Evolutionary conservation across 2,797 vertebrate species (phyloP).

Genomic region (Gymnoscopelus braueri): DNA sequence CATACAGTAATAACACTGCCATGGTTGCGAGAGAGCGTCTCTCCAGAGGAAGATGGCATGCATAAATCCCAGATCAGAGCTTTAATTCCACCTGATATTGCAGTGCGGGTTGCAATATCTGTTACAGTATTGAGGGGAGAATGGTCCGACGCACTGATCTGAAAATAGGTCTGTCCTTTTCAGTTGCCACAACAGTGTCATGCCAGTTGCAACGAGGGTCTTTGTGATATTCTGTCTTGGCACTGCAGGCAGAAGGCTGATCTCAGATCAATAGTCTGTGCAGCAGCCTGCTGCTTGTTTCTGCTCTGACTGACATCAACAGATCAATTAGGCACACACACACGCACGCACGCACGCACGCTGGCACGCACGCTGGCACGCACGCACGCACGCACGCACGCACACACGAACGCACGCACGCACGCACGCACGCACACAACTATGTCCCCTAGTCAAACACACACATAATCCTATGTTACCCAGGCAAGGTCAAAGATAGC

Average conservation of each 20-base stretch:
- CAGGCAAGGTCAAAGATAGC: slow-evolving; percentile 56
- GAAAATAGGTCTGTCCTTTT: slow-evolving; percentile 17
- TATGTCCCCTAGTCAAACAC: slow-evolving; percentile 21
- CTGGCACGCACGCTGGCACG: slow-evolving; percentile 28
- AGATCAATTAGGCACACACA: slow-evolving; percentile 70
- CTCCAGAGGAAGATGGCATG: too few relatives aligned
- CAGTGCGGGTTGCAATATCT: too few relatives aligned
- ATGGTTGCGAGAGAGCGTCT: too few relatives aligned
- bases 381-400: slow-evolving; percentile 13
- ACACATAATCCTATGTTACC: slow-evolving; percentile 13
- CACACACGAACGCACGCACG: slow-evolving; percentile 15
- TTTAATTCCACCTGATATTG: too few relatives aligned
- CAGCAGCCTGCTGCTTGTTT: slow-evolving; percentile 21
- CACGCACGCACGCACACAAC: background rate
- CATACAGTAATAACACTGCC: too few relatives aligned
- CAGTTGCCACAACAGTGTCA: background rate
- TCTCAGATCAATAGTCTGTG: slow-evolving; percentile 38
- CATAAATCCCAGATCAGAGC: too few relatives aligned
- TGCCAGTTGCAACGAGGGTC: slow-evolving; percentile 11
- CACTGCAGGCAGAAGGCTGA: slow-evolving; percentile 19
- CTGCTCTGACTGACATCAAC: slow-evolving; percentile 52
- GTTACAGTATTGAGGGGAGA: too few relatives aligned
- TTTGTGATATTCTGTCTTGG: slow-evolving; percentile 27
- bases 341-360: slow-evolving; percentile 7
- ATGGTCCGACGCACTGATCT: background rate